Conservation (phyloP, 2,888 invertebrate species). For the Augiades crinisus region DNA sequence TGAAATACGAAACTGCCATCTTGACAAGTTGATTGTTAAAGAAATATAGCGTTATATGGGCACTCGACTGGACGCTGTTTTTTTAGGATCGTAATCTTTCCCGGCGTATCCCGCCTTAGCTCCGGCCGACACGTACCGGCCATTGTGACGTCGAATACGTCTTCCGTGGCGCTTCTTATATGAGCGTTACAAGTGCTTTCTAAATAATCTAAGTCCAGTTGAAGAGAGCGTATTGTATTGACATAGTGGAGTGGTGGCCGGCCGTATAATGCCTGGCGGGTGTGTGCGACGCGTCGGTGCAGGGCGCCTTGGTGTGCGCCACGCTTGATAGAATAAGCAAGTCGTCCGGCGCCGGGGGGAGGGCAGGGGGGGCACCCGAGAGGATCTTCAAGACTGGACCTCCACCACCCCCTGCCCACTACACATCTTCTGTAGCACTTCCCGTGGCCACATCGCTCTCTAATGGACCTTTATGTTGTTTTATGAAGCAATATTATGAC, state of each 20-base stretch:
- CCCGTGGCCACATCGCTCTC: conserved; percentile 71
- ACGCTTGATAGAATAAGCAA: conserved; percentile 82
- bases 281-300: conserved; percentile 59
- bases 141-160: conserved; percentile 78
- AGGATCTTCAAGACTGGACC: conserved; percentile 79
- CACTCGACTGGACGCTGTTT: conserved; percentile 72
- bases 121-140: conserved; percentile 76
- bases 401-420: conserved; percentile 71
- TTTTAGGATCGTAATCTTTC: conserved; percentile 81
- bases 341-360: conserved; percentile 69
- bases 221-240: conserved; percentile 82
- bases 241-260: conserved; percentile 81
- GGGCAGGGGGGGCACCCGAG: conserved; percentile 47
- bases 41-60: conserved; percentile 40
- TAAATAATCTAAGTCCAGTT: conserved; percentile 82
- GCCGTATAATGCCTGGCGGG: conserved; percentile 71
- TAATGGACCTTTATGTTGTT: conserved; percentile 72
- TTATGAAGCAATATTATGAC: conserved; percentile 41
- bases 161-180: conserved; percentile 80
- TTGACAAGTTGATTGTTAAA: conserved; percentile 16
- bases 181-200: conserved; percentile 83
- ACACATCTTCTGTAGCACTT: conserved; percentile 77
- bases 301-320: conserved; percentile 60
- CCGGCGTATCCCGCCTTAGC: conserved; percentile 68
- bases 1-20: neutral